Evolutionary conservation across 2,888 invertebrate species (phyloP).

Genomic region (Cerceris ruficornis): DNA sequence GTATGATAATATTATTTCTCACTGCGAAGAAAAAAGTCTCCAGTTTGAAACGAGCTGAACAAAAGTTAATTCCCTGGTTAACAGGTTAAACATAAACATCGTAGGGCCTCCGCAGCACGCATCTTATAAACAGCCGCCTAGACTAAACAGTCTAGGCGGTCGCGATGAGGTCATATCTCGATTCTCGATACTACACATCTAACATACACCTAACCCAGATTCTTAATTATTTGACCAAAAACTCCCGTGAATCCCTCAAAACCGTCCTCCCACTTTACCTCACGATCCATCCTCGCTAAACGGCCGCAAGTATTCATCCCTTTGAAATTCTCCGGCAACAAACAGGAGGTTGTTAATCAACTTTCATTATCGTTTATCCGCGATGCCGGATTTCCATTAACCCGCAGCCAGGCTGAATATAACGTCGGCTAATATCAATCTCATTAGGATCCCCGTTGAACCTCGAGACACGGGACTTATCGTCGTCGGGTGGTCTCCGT

Average conservation of each 20-base stretch:
- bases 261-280: too few relatives aligned
- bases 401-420: background rate
- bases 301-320: background rate
- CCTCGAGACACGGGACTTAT: conserved; percentile 11
- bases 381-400: conserved; percentile 22
- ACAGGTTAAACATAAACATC: too few relatives aligned
- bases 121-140: too few relatives aligned
- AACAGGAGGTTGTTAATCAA: conserved; percentile 25
- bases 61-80: too few relatives aligned
- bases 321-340: background rate
- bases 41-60: too few relatives aligned
- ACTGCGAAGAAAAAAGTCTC: too few relatives aligned
- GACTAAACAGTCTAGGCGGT: too few relatives aligned
- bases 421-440: conserved; percentile 40
- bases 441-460: conserved; percentile 28
- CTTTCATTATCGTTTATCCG: conserved; percentile 37
- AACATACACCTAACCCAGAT: too few relatives aligned
- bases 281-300: background rate
- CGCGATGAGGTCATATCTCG: too few relatives aligned
- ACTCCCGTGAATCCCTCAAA: background rate
- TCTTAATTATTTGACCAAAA: background rate
- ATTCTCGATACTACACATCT: too few relatives aligned
- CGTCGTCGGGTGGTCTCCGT: background rate
- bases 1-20: too few relatives aligned
- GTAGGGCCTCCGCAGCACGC: too few relatives aligned